Base-by-base conservation (phyloP, 2,113 vertebrate species). In the Petaurus breviceps region DNA sequence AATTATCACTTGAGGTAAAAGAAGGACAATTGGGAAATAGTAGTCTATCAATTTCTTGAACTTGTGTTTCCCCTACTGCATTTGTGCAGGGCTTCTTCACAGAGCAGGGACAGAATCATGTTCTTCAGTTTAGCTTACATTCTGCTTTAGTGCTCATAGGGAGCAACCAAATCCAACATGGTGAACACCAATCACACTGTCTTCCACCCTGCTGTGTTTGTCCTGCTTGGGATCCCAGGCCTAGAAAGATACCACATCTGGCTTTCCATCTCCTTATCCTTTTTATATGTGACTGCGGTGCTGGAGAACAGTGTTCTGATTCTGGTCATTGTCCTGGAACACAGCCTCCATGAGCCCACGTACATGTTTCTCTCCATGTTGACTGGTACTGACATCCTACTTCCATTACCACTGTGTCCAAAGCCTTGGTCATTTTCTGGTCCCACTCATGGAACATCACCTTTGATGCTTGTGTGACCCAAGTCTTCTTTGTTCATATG, bases 401-500 rank as follows among this genome's bases (percentile, higher is more conserved):
- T 98, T 8, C 96, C 96, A 4, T 96, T 49, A 97, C 97, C 14
- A 97, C 97, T n/a, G 96, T 97, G n/a, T 98, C 97, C 89, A 97
- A 98, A 50, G 96, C 93, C 31, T 90, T 98, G 9, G 93, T 93
- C 37, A 96, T 98, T 54, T 97, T 98, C 92, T 98, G 97, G 97
- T 61, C 98, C 47, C 84, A 97, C 54, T 92, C 92, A 22, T 90
- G 92, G 84, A 53, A 96, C 10, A 98, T 98, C 96, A 47, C 95
- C 9, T 98, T 98, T 93, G 95, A 97, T 90, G 97, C 97, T 47
- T 98, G 98, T 95, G 94, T 98, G 50, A 97, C 97, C 4, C 98
- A 98, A 91, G 94, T 98, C 25, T 98, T 98, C 92, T 98, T 97
- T 94, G 96, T 98, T 16, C 97, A 98, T 47, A 54, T 94, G 24